A percentile compares a stretch with the other conserved stretches of the same genome.
Evolutionary conservation across 2,888 invertebrate genomes (phyloP).

Genomic region (Coleophora flavipennella): DNA sequence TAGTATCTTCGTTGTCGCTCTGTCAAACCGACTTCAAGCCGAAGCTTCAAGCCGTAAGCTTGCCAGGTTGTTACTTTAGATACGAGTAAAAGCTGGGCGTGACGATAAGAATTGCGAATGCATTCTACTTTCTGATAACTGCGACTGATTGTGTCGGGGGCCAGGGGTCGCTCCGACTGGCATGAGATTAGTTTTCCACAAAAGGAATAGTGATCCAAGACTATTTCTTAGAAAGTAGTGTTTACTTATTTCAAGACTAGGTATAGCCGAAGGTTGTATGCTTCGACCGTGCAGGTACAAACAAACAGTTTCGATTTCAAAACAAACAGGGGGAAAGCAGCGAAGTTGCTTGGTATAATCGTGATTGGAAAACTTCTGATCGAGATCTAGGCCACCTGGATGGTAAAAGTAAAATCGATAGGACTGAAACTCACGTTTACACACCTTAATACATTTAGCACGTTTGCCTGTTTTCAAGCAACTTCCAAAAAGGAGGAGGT

Average conservation of each 20-base stretch:
- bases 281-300: too few species aligned
- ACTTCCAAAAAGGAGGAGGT: too few species aligned
- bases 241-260: too few species aligned
- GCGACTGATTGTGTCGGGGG: background rate
- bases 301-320: too few species aligned
- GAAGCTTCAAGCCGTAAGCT: constrained; percentile 25
- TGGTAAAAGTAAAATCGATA: constrained; percentile 36
- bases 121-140: too few species aligned
- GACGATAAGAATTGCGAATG: too few species aligned
- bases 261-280: too few species aligned
- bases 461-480: constrained; percentile 28
- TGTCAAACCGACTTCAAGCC: constrained; percentile 26
- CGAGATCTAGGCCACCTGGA: constrained; percentile 34
- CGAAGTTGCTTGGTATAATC: constrained; percentile 16
- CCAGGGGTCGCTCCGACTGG: too few species aligned
- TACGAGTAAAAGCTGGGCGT: constrained; percentile 11
- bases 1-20: constrained; percentile 37
- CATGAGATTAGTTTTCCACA: background rate
- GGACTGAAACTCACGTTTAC: constrained; percentile 23
- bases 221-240: too few species aligned
- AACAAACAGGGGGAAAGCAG: too few species aligned
- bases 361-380: constrained; percentile 37
- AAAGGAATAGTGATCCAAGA: background rate
- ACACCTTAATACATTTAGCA: constrained; percentile 29
- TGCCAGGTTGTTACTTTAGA: constrained; percentile 27